Base-by-base conservation (phyloP, 1,140 invertebrate genomes). In the Hylaeus anthracinus region DNA sequence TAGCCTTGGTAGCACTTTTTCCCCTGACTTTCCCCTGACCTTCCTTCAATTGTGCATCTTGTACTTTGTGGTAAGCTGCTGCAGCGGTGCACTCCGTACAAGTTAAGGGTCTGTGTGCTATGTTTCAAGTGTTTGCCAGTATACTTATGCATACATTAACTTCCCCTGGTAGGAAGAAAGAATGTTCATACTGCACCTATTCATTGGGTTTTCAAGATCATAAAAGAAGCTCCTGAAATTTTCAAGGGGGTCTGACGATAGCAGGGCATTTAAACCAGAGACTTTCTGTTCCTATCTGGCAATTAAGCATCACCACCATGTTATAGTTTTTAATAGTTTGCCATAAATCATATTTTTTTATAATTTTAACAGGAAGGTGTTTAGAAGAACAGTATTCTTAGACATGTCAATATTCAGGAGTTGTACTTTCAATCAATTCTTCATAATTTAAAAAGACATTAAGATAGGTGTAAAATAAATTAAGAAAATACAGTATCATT, bases 131-230 rank as follows among this genome's bases (percentile, higher is more conserved):
- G 92, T 91, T 93, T 92, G 82, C 88, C 84, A 86, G 72, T 92
- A 83, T 88, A 85, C 87, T 92, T 89, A 79, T 89, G 89, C 90
- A 93, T 93, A 92, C 74, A 93, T 93, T 93, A 91, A 86, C 88
- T 86, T 90, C 86, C 92, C 90, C 90, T 86, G 81, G 74, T 81
- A 67, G 14, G 58, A 63, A 56, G 67, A 65, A 85, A 84, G 82
- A 86, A 84, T 88, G 81, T 87, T 87, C 65, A 69, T 72, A 79
- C 65, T 76, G 37, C 64, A 80, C 73, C 74, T 72, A 82, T 70
- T 72, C 85, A 86, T 72, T 89, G 81, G 56, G 70, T 90, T 92
- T 92, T 82, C 82, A 93, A 91, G 92, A 92, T 71, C 64, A 64
- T 78, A 10, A 67, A 72, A 63, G 72, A 84, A 76, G 60, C 43